A percentile compares a stretch with the other conserved stretches of the same genome.
These are phyloP conservation scores for Sandelia bainsii DNA, from an alignment of 2,797 vertebrate genomes.

Conservation along the genomic window DNA sequence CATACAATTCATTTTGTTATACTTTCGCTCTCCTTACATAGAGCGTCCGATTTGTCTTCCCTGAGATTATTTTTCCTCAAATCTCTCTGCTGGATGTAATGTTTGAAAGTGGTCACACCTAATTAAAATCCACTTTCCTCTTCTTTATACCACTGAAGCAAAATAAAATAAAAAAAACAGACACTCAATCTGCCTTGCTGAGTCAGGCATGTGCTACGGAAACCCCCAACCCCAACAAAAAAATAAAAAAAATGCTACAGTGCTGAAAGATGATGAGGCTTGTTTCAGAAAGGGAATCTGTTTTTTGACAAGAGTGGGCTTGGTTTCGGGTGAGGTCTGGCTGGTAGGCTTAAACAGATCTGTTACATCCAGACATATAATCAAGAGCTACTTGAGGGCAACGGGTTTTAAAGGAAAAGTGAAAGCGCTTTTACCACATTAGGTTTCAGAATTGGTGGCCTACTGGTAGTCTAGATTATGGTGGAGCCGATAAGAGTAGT, in stretches of 20 bases:
- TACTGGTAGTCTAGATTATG: conserved; percentile 67
- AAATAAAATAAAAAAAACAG: conserved; percentile 32
- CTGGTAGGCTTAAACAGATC: conserved; percentile 59
- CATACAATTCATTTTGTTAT: conserved; percentile 4
- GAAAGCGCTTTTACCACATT: conserved; percentile 57
- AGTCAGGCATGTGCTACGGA: conserved; percentile 20
- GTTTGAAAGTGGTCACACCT: conserved; percentile 41
- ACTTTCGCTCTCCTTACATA: no score
- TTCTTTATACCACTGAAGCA: conserved; percentile 78
- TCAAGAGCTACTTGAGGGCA: conserved; percentile 70
- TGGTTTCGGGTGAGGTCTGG: conserved; percentile 39
- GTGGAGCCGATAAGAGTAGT: conserved; percentile 73
- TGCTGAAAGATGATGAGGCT: conserved; percentile 60
- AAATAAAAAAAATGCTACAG: conserved; percentile 6
- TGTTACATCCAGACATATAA: conserved; percentile 72
- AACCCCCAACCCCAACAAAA: background rate
- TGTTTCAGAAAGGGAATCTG: conserved; percentile 61
- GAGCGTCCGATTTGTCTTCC: background rate
- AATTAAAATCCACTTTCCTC: conserved; percentile 69
- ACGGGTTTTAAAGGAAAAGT: conserved; percentile 68
- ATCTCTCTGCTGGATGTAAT: conserved; percentile 36
- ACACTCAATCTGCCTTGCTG: conserved; percentile 56
- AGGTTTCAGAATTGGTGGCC: conserved; percentile 69
- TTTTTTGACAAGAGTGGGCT: conserved; percentile 53
- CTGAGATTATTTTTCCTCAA: background rate